Conservation (phyloP, 1,140 invertebrate genomes). For the Eupristina koningsbergeri region DNA sequence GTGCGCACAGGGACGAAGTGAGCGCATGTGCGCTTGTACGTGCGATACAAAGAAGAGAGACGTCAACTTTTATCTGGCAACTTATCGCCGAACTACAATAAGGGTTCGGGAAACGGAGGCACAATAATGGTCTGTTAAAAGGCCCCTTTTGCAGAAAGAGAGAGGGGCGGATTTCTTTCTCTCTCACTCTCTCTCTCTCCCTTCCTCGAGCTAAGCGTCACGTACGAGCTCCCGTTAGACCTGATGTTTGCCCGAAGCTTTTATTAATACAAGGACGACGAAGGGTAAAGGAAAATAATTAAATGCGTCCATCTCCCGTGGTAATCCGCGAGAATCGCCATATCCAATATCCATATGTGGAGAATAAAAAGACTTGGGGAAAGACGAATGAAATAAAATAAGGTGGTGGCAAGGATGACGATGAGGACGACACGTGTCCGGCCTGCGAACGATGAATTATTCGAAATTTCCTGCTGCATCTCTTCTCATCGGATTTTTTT, state of each 20-base stretch:
- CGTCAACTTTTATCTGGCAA: slow-evolving; percentile 60
- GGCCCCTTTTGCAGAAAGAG: slow-evolving; percentile 21
- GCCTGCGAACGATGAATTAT: slow-evolving; percentile 37
- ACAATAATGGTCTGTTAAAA: slow-evolving; percentile 62
- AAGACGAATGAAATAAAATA: slow-evolving; percentile 6
- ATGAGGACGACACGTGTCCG: slow-evolving; percentile 36
- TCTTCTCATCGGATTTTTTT: not conserved
- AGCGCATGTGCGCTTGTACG: not conserved
- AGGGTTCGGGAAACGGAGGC: slow-evolving; percentile 58
- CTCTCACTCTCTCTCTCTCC: slow-evolving; percentile 22
- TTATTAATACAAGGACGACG: slow-evolving; percentile 24
- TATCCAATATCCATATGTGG: slow-evolving; percentile 31
- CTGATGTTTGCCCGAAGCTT: slow-evolving; percentile 55
- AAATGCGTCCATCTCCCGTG: slow-evolving; percentile 51
- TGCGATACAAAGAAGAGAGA: slow-evolving; percentile 46
- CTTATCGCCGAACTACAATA: slow-evolving; percentile 64
- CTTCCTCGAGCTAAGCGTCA: not conserved
- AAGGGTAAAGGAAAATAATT: slow-evolving; percentile 56
- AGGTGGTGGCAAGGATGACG: no score
- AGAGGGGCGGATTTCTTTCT: slow-evolving; percentile 35
- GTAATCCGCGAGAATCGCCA: slow-evolving; percentile 49
- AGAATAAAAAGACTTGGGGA: not conserved
- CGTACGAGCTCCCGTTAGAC: slow-evolving; percentile 4
- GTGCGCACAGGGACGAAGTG: no score
- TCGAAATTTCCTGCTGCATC: not conserved